Conservation (phyloP, 2,888 invertebrate species). For the Hypomecis atomaria region DNA sequence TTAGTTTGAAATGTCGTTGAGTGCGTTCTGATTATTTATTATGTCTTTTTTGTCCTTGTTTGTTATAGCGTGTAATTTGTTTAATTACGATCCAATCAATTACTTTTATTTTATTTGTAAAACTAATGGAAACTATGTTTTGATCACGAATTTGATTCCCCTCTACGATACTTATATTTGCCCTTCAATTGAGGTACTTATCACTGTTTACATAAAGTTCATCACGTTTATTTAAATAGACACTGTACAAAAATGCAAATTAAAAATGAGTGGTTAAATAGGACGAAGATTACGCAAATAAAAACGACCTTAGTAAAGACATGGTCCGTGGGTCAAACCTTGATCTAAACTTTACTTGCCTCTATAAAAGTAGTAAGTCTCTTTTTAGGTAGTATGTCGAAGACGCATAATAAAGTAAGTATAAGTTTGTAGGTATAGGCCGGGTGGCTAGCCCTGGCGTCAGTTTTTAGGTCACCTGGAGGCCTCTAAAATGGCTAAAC, state of each 20-base stretch:
- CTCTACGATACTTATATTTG: slow-evolving; percentile 37
- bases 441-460: no score
- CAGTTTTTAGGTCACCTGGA: no score
- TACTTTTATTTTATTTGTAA: slow-evolving; percentile 37
- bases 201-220: slow-evolving; percentile 35
- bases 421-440: no score
- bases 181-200: slow-evolving; percentile 38
- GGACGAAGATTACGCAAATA: slow-evolving; percentile 16
- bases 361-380: no score
- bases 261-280: slow-evolving; percentile 6
- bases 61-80: slow-evolving; percentile 5
- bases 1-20: neutral
- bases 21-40: neutral
- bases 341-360: neutral
- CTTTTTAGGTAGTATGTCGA: no score
- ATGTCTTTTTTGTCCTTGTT: slow-evolving; percentile 9
- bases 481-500: no score
- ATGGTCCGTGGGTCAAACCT: slow-evolving; percentile 13
- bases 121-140: slow-evolving; percentile 41
- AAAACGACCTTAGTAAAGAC: slow-evolving; percentile 15
- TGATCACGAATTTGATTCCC: slow-evolving; percentile 47
- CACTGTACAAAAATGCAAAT: slow-evolving; percentile 9
- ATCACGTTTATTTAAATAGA: slow-evolving; percentile 39
- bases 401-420: no score
- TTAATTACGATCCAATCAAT: slow-evolving; percentile 21